Conservation (phyloP, 2,888 invertebrate genomes). For the Deilephila elpenor region DNA sequence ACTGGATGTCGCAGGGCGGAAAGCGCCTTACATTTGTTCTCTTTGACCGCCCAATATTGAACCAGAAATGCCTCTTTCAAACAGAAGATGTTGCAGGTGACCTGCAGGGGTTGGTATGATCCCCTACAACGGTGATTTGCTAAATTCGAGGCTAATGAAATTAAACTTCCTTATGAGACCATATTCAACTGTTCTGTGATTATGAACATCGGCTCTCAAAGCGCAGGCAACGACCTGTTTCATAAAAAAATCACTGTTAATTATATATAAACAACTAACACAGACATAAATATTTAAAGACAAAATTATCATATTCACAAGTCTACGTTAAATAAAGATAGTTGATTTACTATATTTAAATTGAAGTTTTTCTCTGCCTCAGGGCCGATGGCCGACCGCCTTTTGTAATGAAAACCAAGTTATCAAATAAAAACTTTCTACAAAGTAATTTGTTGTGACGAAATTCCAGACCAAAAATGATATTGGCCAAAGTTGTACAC, state of each 20-base stretch:
- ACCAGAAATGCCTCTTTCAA: no score
- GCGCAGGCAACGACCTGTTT: no score
- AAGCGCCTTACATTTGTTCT: no score
- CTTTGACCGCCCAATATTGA: no score
- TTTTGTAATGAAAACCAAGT: conserved; percentile 41
- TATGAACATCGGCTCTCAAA: no score
- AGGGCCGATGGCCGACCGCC: conserved; percentile 16
- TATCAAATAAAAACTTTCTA: conserved; percentile 46
- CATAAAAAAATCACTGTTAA: background rate
- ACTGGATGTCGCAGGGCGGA: no score
- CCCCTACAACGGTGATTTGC: no score
- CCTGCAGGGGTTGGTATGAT: no score
- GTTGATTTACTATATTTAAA: conserved; percentile 16
- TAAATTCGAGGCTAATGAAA: no score
- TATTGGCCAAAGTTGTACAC: conserved; percentile 23
- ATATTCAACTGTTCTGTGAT: no score
- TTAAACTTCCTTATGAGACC: no score
- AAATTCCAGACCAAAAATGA: conserved; percentile 28
- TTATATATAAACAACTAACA: background rate
- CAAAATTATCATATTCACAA: background rate
- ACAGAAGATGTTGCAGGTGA: no score
- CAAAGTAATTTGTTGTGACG: conserved; percentile 38
- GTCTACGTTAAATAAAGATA: background rate
- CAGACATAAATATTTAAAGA: background rate
- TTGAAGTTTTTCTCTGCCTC: conserved; percentile 2